A percentile compares a stretch with the other conserved stretches of the same genome.
phyloP scores from a whole-genome alignment of 2,797 vertebrate species.

The Molossus molossus region DNA sequence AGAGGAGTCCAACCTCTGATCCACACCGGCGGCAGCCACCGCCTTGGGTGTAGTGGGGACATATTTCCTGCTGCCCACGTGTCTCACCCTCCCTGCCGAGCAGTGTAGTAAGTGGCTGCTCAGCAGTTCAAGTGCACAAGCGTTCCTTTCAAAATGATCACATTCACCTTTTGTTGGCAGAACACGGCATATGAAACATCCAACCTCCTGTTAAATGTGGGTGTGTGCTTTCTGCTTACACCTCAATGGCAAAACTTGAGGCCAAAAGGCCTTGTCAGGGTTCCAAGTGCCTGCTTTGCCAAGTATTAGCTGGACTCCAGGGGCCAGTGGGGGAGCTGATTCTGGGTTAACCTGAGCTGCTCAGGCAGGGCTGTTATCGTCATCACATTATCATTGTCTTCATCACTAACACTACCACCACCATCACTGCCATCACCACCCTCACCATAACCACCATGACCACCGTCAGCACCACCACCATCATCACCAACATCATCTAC shows the following conservation, averaged over 20 bases:
- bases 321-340: not conserved
- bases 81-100: slow-evolving; percentile 42
- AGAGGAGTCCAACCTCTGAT: not conserved
- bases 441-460: accelerated
- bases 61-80: slow-evolving; percentile 13
- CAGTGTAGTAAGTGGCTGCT: slow-evolving; percentile 46
- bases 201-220: not conserved
- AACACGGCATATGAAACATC: slow-evolving; percentile 40
- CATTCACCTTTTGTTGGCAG: slow-evolving; percentile 77
- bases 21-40: accelerated
- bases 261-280: slow-evolving; percentile 50
- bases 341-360: not conserved
- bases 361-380: not conserved
- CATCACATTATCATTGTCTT: not conserved
- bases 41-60: not conserved
- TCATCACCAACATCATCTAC: no score
- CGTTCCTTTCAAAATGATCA: slow-evolving; percentile 78
- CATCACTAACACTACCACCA: no score
- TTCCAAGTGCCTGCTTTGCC: not conserved
- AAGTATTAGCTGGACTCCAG: not conserved
- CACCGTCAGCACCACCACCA: accelerated
- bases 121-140: slow-evolving; percentile 61
- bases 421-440: accelerated
- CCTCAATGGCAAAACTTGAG: not conserved
- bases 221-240: not conserved